A percentile compares a stretch with the other conserved stretches of the same genome.
These are phyloP conservation scores for Pachycephala philippinensis DNA, from an alignment of 2,113 vertebrate species.

Conservation along the genomic window DNA sequence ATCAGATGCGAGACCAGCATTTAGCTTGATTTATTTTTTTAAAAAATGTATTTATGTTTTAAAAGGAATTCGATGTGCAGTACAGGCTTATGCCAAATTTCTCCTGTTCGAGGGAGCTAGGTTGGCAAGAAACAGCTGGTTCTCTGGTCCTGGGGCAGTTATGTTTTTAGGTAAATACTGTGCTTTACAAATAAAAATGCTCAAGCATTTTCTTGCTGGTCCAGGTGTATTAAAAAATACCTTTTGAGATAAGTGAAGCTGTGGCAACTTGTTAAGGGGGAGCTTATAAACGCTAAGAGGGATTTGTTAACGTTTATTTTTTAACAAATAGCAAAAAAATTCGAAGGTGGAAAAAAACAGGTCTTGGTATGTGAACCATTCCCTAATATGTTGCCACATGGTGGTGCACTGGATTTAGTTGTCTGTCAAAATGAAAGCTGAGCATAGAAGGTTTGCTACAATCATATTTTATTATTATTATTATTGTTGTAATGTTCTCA, in stretches of 20 bases:
- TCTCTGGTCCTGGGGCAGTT: not conserved
- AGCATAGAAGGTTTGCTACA: not conserved
- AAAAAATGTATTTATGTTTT: not conserved
- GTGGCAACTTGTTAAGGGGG: not conserved
- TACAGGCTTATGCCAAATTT: not conserved
- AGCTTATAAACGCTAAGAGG: not conserved
- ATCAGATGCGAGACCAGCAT: not conserved
- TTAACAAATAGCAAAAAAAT: not conserved
- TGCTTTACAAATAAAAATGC: not conserved
- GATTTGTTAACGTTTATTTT: not conserved
- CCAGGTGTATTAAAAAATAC: not conserved
- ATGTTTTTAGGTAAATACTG: not conserved
- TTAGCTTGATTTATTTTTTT: not conserved
- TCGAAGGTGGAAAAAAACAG: not conserved
- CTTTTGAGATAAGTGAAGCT: not conserved
- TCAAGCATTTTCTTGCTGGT: not conserved
- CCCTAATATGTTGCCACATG: constrained; percentile 29
- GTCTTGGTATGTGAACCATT: not conserved
- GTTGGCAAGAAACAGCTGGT: not conserved
- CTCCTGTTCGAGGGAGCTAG: accelerated
- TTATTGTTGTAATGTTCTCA: not conserved
- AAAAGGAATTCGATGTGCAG: not conserved
- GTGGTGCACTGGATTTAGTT: constrained; percentile 62
- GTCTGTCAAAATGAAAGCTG: constrained; percentile 18
- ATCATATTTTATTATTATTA: not conserved